Percentiles rank a stretch among this genome's conserved stretches.
These are phyloP conservation scores for Baryphthengus martii DNA, from an alignment of 2,113 vertebrate genomes.

Conservation along the genomic window DNA sequence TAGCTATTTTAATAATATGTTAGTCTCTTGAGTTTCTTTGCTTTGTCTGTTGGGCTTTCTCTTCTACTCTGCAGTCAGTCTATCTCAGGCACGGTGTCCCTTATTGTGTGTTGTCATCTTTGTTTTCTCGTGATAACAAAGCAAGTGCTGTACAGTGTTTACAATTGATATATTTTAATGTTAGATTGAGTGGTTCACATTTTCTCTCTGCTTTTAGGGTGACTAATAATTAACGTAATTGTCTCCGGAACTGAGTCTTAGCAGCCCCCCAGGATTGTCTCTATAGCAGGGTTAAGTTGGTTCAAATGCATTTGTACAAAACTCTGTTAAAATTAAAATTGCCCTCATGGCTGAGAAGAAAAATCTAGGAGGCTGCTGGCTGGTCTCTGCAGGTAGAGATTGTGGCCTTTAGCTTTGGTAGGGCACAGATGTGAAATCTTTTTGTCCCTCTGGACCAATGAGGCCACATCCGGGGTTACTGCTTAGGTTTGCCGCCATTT, in stretches of 20 bases:
- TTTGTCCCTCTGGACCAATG: not conserved
- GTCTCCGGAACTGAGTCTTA: not conserved
- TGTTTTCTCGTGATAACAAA: not conserved
- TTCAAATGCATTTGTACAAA: not conserved
- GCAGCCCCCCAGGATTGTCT: not conserved
- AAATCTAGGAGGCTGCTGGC: not conserved
- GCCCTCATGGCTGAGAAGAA: not conserved
- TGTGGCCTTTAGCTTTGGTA: not conserved
- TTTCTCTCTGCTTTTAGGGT: not conserved
- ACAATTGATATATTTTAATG: not conserved
- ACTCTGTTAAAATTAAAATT: not conserved
- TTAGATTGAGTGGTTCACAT: not conserved
- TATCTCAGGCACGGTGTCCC: not conserved
- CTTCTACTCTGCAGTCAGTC: not conserved
- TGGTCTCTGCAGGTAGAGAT: not conserved
- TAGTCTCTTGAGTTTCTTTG: not conserved
- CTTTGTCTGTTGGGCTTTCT: not conserved
- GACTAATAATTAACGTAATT: not conserved
- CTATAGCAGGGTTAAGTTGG: not conserved
- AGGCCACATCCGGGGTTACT: rapidly evolving
- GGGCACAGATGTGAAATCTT: not conserved
- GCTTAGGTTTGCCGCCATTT: rapidly evolving
- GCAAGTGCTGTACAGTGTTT: not conserved
- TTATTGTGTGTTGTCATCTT: not conserved
- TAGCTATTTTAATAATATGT: not conserved